phyloP scores from a whole-genome alignment of 1,140 invertebrate genomes.

The Drosophila triauraria region DNA sequence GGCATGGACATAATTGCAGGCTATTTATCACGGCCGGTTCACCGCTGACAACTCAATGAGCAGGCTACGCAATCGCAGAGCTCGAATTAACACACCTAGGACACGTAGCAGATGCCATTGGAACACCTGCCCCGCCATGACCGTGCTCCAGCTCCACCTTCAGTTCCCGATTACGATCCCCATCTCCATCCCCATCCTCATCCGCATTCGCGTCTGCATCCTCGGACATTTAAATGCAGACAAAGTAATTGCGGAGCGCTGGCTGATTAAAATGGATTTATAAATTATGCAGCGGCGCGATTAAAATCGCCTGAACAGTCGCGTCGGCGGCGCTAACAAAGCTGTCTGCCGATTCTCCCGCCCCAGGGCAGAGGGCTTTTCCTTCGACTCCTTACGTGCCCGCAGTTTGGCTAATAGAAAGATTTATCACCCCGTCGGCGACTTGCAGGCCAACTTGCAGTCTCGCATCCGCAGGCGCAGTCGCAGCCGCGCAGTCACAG shows the following conservation, averaged over 20 bases:
- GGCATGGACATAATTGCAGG: constrained; percentile 78
- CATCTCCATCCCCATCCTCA: constrained; percentile 8
- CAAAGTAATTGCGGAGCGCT: constrained; percentile 79
- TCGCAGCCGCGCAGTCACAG: background rate
- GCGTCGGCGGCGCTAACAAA: constrained; percentile 73
- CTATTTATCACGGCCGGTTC: constrained; percentile 74
- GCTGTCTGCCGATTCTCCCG: constrained; percentile 30
- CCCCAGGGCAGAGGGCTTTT: constrained; percentile 1
- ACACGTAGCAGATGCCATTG: constrained; percentile 71
- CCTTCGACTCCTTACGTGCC: constrained; percentile 36
- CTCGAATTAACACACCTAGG: constrained; percentile 76
- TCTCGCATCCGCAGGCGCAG: constrained; percentile 6
- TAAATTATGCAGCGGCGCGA: constrained; percentile 83
- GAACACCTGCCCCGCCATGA: constrained; percentile 74
- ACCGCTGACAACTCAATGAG: constrained; percentile 80
- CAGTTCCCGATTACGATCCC: constrained; percentile 5
- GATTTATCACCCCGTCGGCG: constrained; percentile 77
- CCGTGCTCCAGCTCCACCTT: constrained; percentile 33
- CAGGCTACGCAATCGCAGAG: constrained; percentile 69
- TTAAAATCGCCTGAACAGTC: constrained; percentile 74
- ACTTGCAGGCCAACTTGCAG: constrained; percentile 53
- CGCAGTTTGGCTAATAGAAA: constrained; percentile 82
- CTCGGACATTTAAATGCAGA: constrained; percentile 81
- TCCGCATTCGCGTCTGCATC: constrained; percentile 24
- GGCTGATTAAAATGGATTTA: constrained; percentile 83